A percentile compares a stretch with the other conserved stretches of the same genome.
phyloP scores from a whole-genome alignment of 2,888 invertebrate species.

The Spatulosminthurus flaviceps region DNA sequence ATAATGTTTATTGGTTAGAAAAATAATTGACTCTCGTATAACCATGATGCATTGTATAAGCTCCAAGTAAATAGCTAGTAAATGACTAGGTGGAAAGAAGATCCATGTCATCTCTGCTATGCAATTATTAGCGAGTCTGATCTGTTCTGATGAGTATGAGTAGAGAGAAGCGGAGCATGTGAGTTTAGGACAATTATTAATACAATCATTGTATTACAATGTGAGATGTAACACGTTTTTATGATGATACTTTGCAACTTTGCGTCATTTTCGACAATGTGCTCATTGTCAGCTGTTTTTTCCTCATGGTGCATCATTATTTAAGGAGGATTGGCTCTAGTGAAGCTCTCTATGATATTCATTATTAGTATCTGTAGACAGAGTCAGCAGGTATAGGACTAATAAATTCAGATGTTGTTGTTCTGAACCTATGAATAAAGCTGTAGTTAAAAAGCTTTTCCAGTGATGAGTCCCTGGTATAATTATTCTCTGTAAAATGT shows the following conservation, averaged over 20 bases:
- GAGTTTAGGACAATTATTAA: neutral
- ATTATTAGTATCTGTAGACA: neutral
- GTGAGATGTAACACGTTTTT: conserved; percentile 4
- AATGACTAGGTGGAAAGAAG: neutral
- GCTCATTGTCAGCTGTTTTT: neutral
- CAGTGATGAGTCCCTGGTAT: no score
- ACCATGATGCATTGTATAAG: neutral
- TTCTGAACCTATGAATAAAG: neutral
- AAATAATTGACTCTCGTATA: neutral
- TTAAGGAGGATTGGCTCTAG: no score
- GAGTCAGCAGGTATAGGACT: no score
- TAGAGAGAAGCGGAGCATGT: conserved; percentile 4
- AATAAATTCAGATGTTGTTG: neutral
- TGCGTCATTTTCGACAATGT: conserved; percentile 1
- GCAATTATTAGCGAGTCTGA: no score
- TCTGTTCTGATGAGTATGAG: neutral
- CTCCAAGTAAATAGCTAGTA: no score
- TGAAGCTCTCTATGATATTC: neutral
- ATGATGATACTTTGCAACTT: neutral
- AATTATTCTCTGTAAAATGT: no score
- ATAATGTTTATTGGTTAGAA: neutral
- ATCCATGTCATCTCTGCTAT: neutral
- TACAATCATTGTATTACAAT: no score
- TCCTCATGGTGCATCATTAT: no score
- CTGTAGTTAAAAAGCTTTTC: neutral